Conservation (phyloP, 2,888 invertebrate species). For the Chironomus tentans region DNA sequence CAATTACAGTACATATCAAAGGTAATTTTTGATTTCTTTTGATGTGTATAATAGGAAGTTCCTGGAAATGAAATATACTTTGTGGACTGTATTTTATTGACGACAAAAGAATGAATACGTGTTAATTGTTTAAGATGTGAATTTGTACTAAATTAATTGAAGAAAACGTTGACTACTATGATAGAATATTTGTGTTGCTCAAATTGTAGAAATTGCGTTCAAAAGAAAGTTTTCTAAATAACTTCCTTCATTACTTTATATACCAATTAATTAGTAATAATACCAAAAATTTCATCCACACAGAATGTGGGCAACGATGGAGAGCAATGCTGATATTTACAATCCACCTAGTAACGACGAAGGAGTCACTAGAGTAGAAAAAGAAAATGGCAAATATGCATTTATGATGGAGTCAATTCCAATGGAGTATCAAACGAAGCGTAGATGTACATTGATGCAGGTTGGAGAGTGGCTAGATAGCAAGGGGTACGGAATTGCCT, state of each 20-base stretch:
- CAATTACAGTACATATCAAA: constrained; percentile 10
- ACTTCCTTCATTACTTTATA: not conserved
- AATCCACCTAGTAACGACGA: constrained; percentile 71
- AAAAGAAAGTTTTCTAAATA: too few relatives aligned
- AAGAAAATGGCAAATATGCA: constrained; percentile 70
- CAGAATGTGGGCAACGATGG: constrained; percentile 81
- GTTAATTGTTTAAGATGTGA: too few relatives aligned
- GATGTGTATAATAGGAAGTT: too few relatives aligned
- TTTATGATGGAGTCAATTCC: constrained; percentile 95
- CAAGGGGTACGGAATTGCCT: constrained; percentile 89
- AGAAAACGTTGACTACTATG: too few relatives aligned
- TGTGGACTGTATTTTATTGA: too few relatives aligned
- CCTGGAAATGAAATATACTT: too few relatives aligned
- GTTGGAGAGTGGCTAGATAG: constrained; percentile 74
- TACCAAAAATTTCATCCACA: not conserved
- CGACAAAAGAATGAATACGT: too few relatives aligned
- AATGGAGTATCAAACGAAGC: constrained; percentile 79
- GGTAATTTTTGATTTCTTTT: too few relatives aligned
- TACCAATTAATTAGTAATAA: too few relatives aligned
- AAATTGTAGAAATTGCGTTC: too few relatives aligned
- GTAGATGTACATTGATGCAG: constrained; percentile 70
- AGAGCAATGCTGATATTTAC: constrained; percentile 65
- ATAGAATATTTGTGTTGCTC: too few relatives aligned
- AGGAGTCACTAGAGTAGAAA: constrained; percentile 71
- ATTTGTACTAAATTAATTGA: too few relatives aligned